Percentiles rank a stretch among this genome's conserved stretches.
Evolutionary conservation across 2,797 vertebrate genomes (phyloP).

Genomic region (Syndactyla subalaris): DNA sequence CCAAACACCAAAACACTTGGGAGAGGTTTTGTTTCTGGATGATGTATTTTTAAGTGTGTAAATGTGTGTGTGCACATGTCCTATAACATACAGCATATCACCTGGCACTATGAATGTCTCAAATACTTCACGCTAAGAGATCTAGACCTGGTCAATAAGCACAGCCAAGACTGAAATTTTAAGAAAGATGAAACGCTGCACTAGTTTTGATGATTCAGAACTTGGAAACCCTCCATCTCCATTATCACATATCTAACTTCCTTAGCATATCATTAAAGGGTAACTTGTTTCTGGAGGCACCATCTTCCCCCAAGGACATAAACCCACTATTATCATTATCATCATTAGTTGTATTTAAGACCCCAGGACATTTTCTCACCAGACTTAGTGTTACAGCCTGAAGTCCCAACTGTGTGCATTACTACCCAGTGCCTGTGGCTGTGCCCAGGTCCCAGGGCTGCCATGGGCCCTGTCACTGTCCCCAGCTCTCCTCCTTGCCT

Average conservation of each 20-base stretch:
- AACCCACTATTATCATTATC: neutral
- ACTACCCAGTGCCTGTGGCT: neutral
- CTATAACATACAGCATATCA: neutral
- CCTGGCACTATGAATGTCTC: neutral
- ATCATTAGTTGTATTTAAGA: neutral
- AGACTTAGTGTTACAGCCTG: neutral
- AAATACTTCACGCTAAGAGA: neutral
- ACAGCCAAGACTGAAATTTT: neutral
- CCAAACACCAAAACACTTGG: neutral
- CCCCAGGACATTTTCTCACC: neutral
- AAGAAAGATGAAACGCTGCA: neutral
- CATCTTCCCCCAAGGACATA: neutral
- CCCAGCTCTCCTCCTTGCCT: neutral
- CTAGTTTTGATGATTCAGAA: neutral
- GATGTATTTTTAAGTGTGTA: neutral
- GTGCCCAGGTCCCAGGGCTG: neutral
- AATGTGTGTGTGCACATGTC: fast-evolving
- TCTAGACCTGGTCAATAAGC: neutral
- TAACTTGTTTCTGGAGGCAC: neutral
- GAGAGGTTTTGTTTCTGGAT: neutral
- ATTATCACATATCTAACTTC: neutral
- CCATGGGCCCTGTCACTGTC: neutral
- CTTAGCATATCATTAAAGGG: neutral
- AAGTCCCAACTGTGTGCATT: neutral
- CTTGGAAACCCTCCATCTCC: neutral